phyloP scores from a whole-genome alignment of 2,797 vertebrate genomes.

The Coracias cyanogaster region DNA sequence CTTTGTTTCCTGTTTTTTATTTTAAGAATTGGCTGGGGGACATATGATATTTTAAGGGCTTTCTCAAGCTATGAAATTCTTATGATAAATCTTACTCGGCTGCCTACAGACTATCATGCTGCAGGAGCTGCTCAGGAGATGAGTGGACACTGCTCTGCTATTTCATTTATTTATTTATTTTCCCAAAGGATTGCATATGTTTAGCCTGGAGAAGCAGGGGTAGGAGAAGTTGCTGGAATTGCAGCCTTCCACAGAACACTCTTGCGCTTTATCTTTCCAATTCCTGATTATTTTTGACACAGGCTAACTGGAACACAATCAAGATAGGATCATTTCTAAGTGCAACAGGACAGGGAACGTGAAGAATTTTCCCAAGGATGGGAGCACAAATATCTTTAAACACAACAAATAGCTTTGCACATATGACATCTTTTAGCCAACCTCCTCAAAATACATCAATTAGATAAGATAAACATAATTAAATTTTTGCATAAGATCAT shows the following conservation, averaged over 20 bases:
- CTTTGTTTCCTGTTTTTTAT: not conserved
- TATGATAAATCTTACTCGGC: not conserved
- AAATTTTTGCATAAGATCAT: not conserved
- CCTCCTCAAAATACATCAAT: constrained; percentile 31
- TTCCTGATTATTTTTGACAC: constrained; percentile 54
- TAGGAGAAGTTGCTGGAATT: not conserved
- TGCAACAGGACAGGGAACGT: constrained; percentile 46
- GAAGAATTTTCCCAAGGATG: constrained; percentile 71
- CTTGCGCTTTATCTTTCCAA: not conserved
- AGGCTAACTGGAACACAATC: constrained; percentile 40
- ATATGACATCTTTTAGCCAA: constrained; percentile 42
- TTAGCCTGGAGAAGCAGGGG: not conserved
- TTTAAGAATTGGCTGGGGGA: not conserved
- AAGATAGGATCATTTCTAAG: constrained; percentile 37
- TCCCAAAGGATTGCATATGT: not conserved
- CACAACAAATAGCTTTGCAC: constrained; percentile 58
- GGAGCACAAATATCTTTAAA: constrained; percentile 54
- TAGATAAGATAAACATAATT: constrained; percentile 56
- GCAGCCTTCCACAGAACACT: constrained; percentile 4
- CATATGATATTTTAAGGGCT: not conserved
- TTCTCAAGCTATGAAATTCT: not conserved
- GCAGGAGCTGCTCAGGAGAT: not conserved
- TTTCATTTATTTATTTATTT: not conserved
- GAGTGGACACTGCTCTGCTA: not conserved
- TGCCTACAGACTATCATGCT: not conserved